Evolutionary conservation across 2,888 invertebrate species (phyloP), one percentile per base, ranked within the genome.

Genomic region (Papilio demoleus): DNA sequence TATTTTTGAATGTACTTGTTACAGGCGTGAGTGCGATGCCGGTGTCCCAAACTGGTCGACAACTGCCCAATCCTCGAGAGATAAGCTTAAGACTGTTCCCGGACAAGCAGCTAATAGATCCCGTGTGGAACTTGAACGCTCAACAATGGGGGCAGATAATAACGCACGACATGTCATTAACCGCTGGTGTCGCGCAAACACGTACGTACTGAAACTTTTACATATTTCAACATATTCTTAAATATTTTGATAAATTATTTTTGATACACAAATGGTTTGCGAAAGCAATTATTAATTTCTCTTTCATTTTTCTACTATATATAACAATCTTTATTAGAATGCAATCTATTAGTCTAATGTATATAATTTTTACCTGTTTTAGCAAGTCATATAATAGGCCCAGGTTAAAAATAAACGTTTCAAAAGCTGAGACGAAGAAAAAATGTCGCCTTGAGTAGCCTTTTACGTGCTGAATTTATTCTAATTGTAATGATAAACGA

Each of bases 121-220:
- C 94, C 0, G 86, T 94, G 70, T 97, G 94, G 92, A 97, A 95
- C 19, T 88, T 97, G 17, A 94, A 94, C 61, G 94, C 97, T 58
- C 96, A 96, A 94, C 96, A 96, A 76, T 96, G 95, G 93, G 96
- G 96, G 0, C 96, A 97, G 86, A 95, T 96, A 73, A 92, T 96
- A 40, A 95, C 96, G 8, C 96, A 97, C 83, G 97, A 97, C 78
- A 96, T 96, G 95, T 95, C 95, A 22, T 90, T 96, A 79, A 94
- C 95, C 36, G 94, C 94, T 64, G 95, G 95, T 63, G 93, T 94
- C 62, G 94, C 96, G 3, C 96, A 96, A 87, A 94, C 95, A 27
- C 96, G 97, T 97, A 90, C 94, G 96, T 94, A 73, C 0, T 22
- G 58, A 50, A 47, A 0, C 60, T n/a, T n/a, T n/a, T n/a, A n/a